Conservation (phyloP, 2,797 vertebrate species). For the Malurus splendens region DNA sequence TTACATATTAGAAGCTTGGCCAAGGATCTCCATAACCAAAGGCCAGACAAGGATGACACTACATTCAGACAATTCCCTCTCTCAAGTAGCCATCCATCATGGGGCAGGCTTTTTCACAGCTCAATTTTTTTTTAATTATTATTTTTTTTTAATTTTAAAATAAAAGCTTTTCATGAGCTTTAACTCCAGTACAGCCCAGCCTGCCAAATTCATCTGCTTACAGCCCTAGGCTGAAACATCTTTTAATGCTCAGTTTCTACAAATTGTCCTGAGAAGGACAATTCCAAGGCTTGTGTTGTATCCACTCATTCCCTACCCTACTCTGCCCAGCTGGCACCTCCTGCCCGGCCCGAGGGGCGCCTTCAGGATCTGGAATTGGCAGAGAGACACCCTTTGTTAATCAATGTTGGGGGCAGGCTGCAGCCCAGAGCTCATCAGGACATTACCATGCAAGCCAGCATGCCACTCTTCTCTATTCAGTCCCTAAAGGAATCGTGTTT, state of each 20-base stretch:
- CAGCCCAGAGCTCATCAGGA: not conserved
- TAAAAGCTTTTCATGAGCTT: not conserved
- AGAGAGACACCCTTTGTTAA: slow-evolving; percentile 5
- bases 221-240: not conserved
- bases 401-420: not conserved
- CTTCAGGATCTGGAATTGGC: not conserved
- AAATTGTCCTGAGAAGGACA: not conserved
- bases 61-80: not conserved
- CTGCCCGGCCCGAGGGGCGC: not conserved
- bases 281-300: not conserved
- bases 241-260: not conserved
- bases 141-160: not conserved
- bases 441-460: slow-evolving; percentile 54
- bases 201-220: slow-evolving; percentile 1
- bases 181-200: not conserved
- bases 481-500: slow-evolving; percentile 49
- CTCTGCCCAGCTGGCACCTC: not conserved
- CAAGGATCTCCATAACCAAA: not conserved
- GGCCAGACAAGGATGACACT: not conserved
- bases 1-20: not conserved
- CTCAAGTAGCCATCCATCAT: not conserved
- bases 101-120: not conserved
- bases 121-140: not conserved
- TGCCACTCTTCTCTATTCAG: slow-evolving; percentile 4
- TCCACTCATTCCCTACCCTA: not conserved